These are phyloP conservation scores for Catharus ustulatus DNA, from an alignment of 2,797 vertebrate species.

Conservation along the genomic window DNA sequence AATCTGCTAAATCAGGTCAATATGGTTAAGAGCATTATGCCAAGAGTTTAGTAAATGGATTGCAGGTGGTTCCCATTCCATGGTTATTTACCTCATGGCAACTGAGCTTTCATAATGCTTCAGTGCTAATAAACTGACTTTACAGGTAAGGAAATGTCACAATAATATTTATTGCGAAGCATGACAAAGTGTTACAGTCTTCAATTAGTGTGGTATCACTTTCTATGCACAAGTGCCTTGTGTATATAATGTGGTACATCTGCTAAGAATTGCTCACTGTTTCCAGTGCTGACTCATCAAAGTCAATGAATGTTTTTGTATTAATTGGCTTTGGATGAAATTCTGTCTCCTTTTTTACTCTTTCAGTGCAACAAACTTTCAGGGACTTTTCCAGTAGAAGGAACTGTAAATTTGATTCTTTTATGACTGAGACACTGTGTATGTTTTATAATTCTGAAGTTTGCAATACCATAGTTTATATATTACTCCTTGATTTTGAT, in stretches of 20 bases:
- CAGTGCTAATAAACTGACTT: background rate
- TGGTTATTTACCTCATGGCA: background rate
- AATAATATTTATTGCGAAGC: background rate
- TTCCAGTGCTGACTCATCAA: background rate
- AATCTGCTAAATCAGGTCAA: background rate
- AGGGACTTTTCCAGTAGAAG: background rate
- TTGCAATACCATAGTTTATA: background rate
- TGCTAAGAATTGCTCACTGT: background rate
- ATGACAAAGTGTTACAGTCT: background rate
- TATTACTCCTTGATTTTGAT: background rate
- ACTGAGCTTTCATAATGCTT: background rate
- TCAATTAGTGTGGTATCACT: background rate
- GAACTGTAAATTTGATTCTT: background rate
- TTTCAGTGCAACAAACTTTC: background rate
- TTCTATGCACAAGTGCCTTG: background rate
- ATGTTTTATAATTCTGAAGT: background rate
- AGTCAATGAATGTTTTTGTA: background rate
- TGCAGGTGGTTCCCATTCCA: background rate
- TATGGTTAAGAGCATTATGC: background rate
- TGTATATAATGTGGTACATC: fast-evolving
- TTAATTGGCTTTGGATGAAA: background rate
- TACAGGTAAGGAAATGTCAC: background rate
- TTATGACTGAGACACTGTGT: background rate
- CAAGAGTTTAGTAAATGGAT: background rate
- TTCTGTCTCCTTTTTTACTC: background rate